phyloP scores from a whole-genome alignment of 37 sponge, comb jelly and placozoan genomes.

The Eunapius fragilis region DNA sequence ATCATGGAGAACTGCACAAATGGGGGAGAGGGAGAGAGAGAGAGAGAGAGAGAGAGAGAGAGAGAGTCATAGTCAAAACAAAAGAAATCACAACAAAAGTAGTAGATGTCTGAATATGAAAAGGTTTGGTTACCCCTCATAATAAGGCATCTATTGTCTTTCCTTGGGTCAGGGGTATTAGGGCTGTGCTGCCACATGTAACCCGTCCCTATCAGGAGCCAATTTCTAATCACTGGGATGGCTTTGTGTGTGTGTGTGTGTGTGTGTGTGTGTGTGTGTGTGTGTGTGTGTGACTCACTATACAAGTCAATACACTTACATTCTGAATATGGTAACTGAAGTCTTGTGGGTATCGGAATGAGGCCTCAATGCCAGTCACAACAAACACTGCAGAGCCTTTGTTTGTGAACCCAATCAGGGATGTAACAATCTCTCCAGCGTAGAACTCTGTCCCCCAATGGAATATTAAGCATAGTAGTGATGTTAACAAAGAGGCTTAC shows the following conservation, averaged over 20 bases:
- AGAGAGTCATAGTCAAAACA: neutral
- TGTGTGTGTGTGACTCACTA: neutral
- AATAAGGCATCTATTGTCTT: slow-evolving; percentile 63
- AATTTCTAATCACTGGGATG: slow-evolving; percentile 24
- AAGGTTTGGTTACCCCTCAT: slow-evolving; percentile 20
- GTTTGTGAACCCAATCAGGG: slow-evolving; percentile 78
- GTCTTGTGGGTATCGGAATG: slow-evolving; percentile 91
- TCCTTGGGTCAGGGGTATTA: slow-evolving; percentile 5
- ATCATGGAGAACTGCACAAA: slow-evolving; percentile 49
- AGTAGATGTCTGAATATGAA: too few species aligned
- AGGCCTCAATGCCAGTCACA: slow-evolving; percentile 76
- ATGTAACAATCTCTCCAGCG: slow-evolving; percentile 65
- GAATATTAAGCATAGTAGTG: neutral
- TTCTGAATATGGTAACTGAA: slow-evolving; percentile 93
- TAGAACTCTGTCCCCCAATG: slow-evolving; percentile 41
- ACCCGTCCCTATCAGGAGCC: slow-evolving; percentile 13
- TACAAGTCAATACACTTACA: slow-evolving; percentile 51
- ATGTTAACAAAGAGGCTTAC: slow-evolving; percentile 15
- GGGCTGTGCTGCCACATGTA: neutral
- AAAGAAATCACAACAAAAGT: neutral
- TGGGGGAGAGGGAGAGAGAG: too few species aligned
- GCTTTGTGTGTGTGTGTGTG: neutral
- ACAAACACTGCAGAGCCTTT: slow-evolving; percentile 54
- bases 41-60: neutral
- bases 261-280: too few species aligned